Evolutionary conservation across 2,113 vertebrate species (phyloP).

Genomic region (Hippocampus guttulatus): DNA sequence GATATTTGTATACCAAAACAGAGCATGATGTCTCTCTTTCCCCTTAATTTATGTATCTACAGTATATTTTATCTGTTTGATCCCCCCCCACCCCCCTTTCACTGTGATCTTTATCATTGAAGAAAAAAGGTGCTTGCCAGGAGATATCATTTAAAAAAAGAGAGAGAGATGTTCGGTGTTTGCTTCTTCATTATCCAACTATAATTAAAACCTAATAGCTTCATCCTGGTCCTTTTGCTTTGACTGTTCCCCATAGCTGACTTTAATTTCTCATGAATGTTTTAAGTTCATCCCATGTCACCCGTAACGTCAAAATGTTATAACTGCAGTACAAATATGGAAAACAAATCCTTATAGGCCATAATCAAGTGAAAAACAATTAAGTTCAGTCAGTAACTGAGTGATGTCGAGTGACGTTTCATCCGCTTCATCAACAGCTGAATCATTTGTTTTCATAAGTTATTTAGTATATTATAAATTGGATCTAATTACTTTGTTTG

Average conservation of each 20-base stretch:
- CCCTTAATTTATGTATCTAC: slow-evolving; percentile 27
- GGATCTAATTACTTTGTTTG: background rate
- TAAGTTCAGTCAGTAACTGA: no score
- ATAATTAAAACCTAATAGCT: background rate
- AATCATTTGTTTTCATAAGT: background rate
- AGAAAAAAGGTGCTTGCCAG: no score
- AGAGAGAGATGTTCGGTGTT: no score
- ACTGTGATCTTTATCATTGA: slow-evolving; percentile 1
- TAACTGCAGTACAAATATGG: no score
- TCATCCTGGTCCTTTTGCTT: slow-evolving; percentile 4
- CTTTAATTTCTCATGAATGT: background rate
- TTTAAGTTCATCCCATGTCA: background rate
- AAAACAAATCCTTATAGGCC: no score
- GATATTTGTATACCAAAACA: slow-evolving; percentile 15
- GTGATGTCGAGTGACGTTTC: no score
- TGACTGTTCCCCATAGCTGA: background rate
- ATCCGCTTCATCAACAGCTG: no score
- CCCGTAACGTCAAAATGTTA: no score
- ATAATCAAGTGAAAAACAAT: no score
- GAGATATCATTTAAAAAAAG: no score
- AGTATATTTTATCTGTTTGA: slow-evolving; percentile 17
- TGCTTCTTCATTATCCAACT: background rate
- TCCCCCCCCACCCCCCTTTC: background rate
- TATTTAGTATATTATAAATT: background rate
- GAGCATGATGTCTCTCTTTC: slow-evolving; percentile 3